phyloP scores from a whole-genome alignment of 2,797 vertebrate species.

The Tiaroga cobitis region DNA sequence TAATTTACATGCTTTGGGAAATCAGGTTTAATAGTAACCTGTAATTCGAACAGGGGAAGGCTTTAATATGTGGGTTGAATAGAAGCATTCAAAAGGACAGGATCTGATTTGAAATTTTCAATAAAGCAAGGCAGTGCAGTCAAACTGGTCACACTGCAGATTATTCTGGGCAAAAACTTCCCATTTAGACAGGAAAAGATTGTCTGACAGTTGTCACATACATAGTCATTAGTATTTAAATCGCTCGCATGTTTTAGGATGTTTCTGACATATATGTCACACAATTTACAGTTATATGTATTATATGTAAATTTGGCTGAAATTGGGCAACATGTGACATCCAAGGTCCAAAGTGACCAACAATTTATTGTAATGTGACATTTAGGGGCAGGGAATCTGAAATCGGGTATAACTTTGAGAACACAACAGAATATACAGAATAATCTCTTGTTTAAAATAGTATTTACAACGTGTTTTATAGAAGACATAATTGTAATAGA shows the following conservation, averaged over 20 bases:
- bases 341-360: neutral
- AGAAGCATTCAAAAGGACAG: neutral
- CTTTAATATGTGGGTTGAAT: slow-evolving; percentile 14
- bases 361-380: neutral
- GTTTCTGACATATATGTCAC: neutral
- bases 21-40: slow-evolving; percentile 36
- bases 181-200: neutral
- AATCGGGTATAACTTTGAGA: neutral
- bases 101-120: slow-evolving; percentile 21
- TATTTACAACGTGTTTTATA: neutral
- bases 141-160: neutral
- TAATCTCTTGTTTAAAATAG: neutral
- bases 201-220: neutral
- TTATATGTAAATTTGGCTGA: neutral
- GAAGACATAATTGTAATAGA: neutral
- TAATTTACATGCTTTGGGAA: slow-evolving; percentile 48
- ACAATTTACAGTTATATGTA: neutral
- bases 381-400: neutral
- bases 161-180: neutral
- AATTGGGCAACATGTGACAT: neutral
- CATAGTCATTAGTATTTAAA: neutral
- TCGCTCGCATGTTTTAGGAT: neutral
- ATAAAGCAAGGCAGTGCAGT: slow-evolving; percentile 5
- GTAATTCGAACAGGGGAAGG: neutral
- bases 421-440: neutral